Evolutionary conservation across 2,113 vertebrate genomes (phyloP).

Genomic region (Podarcis raffonei): DNA sequence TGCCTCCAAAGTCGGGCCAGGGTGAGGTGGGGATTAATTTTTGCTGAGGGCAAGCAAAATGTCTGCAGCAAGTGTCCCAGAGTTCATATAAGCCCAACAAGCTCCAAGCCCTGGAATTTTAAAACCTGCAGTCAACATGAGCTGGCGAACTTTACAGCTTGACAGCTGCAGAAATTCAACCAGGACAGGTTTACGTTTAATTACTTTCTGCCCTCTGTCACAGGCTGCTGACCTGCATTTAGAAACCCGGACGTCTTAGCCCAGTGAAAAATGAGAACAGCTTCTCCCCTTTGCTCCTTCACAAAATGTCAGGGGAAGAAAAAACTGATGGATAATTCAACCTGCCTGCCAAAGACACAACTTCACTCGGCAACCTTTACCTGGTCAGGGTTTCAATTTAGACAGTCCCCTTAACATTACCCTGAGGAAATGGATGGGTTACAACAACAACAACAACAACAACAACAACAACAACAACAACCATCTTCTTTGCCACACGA

Average conservation of each 20-base stretch:
- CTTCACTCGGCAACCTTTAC: not conserved
- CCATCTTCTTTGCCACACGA: not conserved
- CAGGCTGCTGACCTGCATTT: not conserved
- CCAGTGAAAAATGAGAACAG: not conserved
- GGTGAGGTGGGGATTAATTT: not conserved
- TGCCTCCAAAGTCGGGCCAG: not conserved
- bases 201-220: not conserved
- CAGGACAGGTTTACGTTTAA: not conserved
- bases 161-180: not conserved
- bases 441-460: too few relatives aligned
- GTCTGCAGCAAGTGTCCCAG: not conserved
- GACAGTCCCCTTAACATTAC: not conserved
- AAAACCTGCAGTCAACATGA: not conserved
- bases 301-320: not conserved
- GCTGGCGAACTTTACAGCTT: not conserved
- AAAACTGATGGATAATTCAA: not conserved
- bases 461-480: too few relatives aligned
- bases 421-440: not conserved
- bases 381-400: not conserved
- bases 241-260: not conserved
- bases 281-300: not conserved
- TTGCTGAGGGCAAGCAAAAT: not conserved
- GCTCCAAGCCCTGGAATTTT: not conserved
- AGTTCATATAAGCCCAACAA: not conserved
- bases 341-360: not conserved